Base-by-base conservation (phyloP, 30 jellyfish, hydroid and myxozoan genomes). In the Mastigias papua region DNA sequence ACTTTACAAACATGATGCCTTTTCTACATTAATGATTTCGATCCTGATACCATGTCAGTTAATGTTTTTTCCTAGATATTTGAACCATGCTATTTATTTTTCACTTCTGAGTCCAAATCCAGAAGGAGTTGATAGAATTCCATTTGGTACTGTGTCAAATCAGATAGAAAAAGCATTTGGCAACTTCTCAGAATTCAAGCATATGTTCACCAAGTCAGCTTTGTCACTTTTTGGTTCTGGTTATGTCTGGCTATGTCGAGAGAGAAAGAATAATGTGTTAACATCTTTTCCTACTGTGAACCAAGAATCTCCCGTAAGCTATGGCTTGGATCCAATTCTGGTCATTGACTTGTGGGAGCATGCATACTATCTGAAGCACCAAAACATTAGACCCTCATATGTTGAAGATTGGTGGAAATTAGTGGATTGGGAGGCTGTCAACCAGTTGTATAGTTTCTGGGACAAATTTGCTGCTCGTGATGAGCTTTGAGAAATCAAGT, bases 261-360 rank as follows among this genome's bases (percentile, higher is more conserved):
- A 86, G 50, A 93, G 91, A 19, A 65, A 51, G 34, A 54, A 73
- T 34, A 73, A 85, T 30, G 82, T 42, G 33, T 57, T 91, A 23
- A 86, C 98, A 1, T 63, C 49, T n/a, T 76, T 82, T 46, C 86
- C 96, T 1, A 92, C 98, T 3, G 84, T 48, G 34, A 82, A 86
- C 71, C 98, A 92, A 64, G 68, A 46, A 26, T 69, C 89, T 0
- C 96, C 98, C 8, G 48, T 86, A 46, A 66, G 95, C 82, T 86
- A 75, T 78, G 93, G 91, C 11, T 33, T 92, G 73, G 79, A 86
- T 20, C 94, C 96, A 7, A 87, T 86, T 62, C 90, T 92, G 26
- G 94, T 81, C 6, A 86, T 92, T n/a, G 96, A 86, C 73, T 87
- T 86, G 2, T 92, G 98, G 98, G 98, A 86, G 60, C 96, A 86